Percentiles rank a stretch among this genome's conserved stretches.
Evolutionary conservation across 2,113 vertebrate species (phyloP).

Genomic region (Xiphorhynchus elegans): DNA sequence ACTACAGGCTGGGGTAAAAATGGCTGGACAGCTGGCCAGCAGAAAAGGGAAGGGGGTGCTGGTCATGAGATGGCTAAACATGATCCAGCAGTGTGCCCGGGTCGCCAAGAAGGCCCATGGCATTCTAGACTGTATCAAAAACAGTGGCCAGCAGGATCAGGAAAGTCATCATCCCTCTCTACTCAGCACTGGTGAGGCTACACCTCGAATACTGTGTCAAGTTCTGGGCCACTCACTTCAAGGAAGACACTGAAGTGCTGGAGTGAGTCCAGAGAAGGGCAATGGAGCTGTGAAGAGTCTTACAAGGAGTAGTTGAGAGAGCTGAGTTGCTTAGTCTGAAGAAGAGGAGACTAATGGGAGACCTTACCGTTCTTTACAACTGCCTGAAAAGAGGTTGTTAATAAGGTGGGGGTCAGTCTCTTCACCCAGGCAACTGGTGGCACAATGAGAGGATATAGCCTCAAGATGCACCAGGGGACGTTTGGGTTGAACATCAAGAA

Average conservation of each 20-base stretch:
- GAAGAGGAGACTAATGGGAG: neutral
- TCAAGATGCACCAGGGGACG: neutral
- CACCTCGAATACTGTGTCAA: fast-evolving
- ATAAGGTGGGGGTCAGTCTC: neutral
- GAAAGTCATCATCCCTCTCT: neutral
- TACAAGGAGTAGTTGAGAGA: neutral
- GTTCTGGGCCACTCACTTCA: neutral
- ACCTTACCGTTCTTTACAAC: neutral
- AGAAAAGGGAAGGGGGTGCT: neutral
- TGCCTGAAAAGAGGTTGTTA: neutral
- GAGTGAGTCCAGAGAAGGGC: fast-evolving
- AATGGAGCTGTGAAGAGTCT: neutral
- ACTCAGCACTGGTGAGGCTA: fast-evolving
- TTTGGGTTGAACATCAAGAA: neutral
- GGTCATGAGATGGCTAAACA: fast-evolving
- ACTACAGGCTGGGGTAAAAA: neutral
- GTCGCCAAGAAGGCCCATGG: neutral
- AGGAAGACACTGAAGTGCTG: neutral
- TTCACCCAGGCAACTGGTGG: neutral
- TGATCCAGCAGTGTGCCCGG: neutral
- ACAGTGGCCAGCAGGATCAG: neutral
- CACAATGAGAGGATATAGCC: neutral
- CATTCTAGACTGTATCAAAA: neutral
- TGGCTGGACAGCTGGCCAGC: fast-evolving
- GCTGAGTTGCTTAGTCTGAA: neutral